Evolutionary conservation across 2,797 vertebrate species (phyloP).

Genomic region (Ctenopoma multispine): DNA sequence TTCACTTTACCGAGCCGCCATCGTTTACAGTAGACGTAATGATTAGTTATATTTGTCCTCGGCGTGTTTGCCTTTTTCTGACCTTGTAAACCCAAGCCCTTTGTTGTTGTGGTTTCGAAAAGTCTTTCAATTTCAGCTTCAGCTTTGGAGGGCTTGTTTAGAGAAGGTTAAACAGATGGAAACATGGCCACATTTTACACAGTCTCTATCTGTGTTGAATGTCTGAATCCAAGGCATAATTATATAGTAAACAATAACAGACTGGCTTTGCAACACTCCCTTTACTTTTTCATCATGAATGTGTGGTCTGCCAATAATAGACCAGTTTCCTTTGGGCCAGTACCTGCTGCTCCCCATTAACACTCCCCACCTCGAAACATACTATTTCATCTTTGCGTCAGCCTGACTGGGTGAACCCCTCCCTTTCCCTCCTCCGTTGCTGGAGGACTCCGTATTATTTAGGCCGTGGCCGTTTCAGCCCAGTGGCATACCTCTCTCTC

Average conservation of each 20-base stretch:
- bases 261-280: not conserved
- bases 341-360: not conserved
- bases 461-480: conserved; percentile 62
- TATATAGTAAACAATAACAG: not conserved
- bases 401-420: conserved; percentile 42
- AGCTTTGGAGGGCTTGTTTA: conserved; percentile 12
- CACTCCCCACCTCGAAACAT: conserved; percentile 7
- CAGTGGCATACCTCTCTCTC: conserved; percentile 62
- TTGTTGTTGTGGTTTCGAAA: not conserved
- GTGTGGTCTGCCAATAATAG: not conserved
- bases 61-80: not conserved
- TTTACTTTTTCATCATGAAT: too few species aligned
- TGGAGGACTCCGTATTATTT: conserved; percentile 46
- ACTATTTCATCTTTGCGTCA: conserved; percentile 38
- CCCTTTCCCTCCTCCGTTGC: conserved; percentile 45
- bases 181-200: conserved; percentile 17
- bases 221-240: conserved; percentile 28
- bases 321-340: conserved; percentile 38
- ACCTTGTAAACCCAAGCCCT: not conserved
- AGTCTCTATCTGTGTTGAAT: not conserved
- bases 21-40: conserved; percentile 2
- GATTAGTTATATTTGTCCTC: not conserved
- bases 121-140: not conserved
- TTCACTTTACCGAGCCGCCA: conserved; percentile 3
- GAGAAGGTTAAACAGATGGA: conserved; percentile 25